Conservation (phyloP, 64 coral and sea anemone species). For the Pocillopora damicornis region DNA sequence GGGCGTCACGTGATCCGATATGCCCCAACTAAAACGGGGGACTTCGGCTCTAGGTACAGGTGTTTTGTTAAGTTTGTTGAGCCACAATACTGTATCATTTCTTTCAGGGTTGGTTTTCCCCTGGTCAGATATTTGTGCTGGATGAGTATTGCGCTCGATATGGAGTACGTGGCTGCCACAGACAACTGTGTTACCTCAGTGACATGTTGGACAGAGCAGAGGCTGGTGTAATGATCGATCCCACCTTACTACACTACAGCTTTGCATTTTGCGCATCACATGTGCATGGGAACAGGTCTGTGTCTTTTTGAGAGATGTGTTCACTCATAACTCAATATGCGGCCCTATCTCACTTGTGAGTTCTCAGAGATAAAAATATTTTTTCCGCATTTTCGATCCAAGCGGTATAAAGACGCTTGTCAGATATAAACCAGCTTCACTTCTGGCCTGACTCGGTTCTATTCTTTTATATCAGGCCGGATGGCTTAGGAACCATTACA, state of each 20-base stretch:
- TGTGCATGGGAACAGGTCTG: constrained; percentile 93
- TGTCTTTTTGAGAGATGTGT: neutral
- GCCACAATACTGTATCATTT: neutral
- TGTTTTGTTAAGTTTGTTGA: too few species aligned
- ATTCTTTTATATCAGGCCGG: constrained; percentile 56
- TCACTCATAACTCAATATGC: too few species aligned
- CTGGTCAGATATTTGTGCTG: constrained; percentile 95
- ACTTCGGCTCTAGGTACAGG: too few species aligned
- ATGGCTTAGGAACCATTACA: constrained; percentile 95
- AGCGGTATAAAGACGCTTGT: too few species aligned
- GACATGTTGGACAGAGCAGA: constrained; percentile 93
- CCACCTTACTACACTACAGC: constrained; percentile 91
- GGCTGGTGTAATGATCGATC: constrained; percentile 91
- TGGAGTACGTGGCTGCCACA: constrained; percentile 92
- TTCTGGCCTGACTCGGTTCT: neutral
- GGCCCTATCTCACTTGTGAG: neutral
- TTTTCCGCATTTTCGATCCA: neutral
- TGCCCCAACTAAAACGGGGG: too few species aligned
- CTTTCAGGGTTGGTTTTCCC: constrained; percentile 97
- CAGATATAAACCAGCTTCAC: too few species aligned
- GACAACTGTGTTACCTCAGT: constrained; percentile 84
- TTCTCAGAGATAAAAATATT: neutral
- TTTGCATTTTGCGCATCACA: constrained; percentile 98
- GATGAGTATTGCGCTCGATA: constrained; percentile 97
- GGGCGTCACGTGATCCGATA: too few species aligned